Percentiles rank a stretch among this genome's conserved stretches.
phyloP scores from a whole-genome alignment of 2,797 vertebrate genomes.

The Tokudaia tokunoshimensis region DNA sequence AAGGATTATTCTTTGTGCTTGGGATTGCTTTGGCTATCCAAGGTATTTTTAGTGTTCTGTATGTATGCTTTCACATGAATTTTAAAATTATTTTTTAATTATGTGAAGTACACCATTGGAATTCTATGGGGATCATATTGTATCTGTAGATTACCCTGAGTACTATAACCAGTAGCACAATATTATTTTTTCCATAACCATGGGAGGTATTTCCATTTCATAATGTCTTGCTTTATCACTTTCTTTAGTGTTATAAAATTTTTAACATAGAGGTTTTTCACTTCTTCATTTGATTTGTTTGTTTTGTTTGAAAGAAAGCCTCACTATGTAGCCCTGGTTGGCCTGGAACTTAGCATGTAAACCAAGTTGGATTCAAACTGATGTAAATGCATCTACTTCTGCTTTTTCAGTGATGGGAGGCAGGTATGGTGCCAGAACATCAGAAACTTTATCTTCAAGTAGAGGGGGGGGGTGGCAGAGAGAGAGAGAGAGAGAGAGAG shows the following conservation, averaged over 20 bases:
- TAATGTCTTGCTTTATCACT: neutral
- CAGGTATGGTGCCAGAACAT: neutral
- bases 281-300: neutral
- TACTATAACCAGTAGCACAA: neutral
- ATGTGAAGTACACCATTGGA: neutral
- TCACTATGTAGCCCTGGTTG: neutral
- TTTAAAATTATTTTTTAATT: neutral
- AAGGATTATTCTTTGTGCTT: neutral
- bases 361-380: neutral
- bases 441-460: neutral
- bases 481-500: neutral
- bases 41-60: neutral
- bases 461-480: neutral
- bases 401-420: neutral
- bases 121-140: neutral
- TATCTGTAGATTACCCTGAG: neutral
- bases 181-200: neutral
- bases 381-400: neutral
- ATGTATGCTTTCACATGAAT: neutral
- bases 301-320: neutral
- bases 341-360: neutral
- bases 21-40: neutral
- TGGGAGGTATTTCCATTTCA: neutral
- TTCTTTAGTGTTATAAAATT: neutral
- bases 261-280: neutral